Evolutionary conservation across 2,113 vertebrate species (phyloP), one percentile per base, ranked within the genome.

Genomic region (Mobula hypostoma): DNA sequence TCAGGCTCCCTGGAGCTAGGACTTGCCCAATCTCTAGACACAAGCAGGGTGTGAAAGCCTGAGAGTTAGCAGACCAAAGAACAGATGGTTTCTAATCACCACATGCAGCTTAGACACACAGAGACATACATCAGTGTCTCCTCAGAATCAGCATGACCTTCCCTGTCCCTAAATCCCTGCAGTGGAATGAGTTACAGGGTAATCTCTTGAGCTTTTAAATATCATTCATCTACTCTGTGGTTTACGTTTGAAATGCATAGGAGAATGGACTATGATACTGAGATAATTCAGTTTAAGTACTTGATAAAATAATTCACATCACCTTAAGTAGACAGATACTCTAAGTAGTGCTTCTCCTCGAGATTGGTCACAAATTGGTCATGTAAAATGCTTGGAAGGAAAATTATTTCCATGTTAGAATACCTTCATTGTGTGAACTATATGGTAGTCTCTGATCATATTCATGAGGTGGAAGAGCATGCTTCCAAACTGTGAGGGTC

Each of bases 31-130:
- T 94, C 56, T 82, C 94, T 95, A 95, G 95, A 96, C 96, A 94
- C 94, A 94, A 76, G 94, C 94, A 94, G 36, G 94, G 96, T 95
- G 96, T 95, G 95, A 97, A 97, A 96, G 95, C 95, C 95, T 95
- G 96, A 96, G 70, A 70, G 94, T 95, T 95, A 94, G 94, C 95
- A 94, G 94, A 95, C 96, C 68, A 80, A 95, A 95, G 96, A 96
- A 95, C 97, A 98, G 96, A 98, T 97, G 97, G 96, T 96, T 96
- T 95, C 95, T 96, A 97, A 97, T 97, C 96, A 96, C 97, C 95
- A 96, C 96, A 96, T 96, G 96, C 94, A 95, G 96, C 95, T 97
- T 97, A 95, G 97, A 95, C 94, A 97, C 95, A 97, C 96, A 97
- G 96, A 95, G 95, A 95, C 95, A 96, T 96, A 97, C 96, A 95